phyloP scores from a whole-genome alignment of 92 coral and sea anemone species.

The Isaurus tuberculatus region DNA sequence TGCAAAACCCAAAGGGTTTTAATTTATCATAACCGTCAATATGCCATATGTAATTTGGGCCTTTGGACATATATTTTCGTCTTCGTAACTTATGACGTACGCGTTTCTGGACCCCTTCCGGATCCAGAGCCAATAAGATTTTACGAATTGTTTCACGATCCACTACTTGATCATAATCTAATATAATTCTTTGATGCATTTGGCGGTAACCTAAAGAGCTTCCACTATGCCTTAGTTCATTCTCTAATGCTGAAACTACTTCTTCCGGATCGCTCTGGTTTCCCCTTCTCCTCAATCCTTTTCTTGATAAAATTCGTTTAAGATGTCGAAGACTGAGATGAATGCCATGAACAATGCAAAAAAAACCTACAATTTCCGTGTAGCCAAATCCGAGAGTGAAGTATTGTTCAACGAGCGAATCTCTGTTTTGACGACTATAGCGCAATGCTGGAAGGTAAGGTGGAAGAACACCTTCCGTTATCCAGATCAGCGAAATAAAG shows the following conservation, averaged over 20 bases:
- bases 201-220: constrained; percentile 69
- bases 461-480: constrained; percentile 46
- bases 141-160: constrained; percentile 59
- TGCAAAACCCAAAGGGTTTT: constrained; percentile 42
- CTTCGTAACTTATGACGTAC: constrained; percentile 62
- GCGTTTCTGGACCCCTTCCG: constrained; percentile 61
- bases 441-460: constrained; percentile 55
- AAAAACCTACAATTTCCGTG: constrained; percentile 67
- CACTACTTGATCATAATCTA: constrained; percentile 60
- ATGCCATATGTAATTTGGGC: constrained; percentile 66
- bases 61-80: constrained; percentile 56
- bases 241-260: constrained; percentile 63
- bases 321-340: constrained; percentile 64
- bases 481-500: constrained; percentile 27
- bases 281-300: no score
- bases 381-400: constrained; percentile 68
- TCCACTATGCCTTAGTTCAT: constrained; percentile 62
- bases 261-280: constrained; percentile 41
- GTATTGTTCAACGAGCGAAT: constrained; percentile 47
- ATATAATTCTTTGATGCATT: constrained; percentile 66
- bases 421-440: constrained; percentile 27
- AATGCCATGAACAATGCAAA: constrained; percentile 61
- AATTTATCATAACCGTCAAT: constrained; percentile 68
- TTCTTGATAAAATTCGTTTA: no score
- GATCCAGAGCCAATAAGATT: constrained; percentile 61